Evolutionary conservation across 1,140 invertebrate species (phyloP), one percentile per base, ranked within the genome.

Genomic region (Xylocopa sonorina): DNA sequence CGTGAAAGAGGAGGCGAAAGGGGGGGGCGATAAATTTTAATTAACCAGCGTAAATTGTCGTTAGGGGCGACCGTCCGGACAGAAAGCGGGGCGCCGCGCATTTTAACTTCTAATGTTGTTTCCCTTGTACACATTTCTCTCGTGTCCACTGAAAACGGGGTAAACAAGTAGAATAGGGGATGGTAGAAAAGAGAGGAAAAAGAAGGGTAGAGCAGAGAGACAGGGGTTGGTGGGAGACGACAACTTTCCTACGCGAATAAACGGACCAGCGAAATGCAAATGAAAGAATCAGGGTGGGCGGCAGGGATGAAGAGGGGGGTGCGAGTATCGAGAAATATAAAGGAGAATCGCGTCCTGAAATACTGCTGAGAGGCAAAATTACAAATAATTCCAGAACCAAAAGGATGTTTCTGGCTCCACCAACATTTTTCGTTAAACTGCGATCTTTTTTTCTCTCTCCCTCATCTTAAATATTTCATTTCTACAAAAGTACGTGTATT

Each of bases 101-200:
- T 63, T 63, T 43, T 27, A 18, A 63, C 14, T 27, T 43, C 38
- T 18, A 43, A 64, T 24, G 24, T 18, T 43, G 38, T 63, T 27
- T 38, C 24, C 58, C 32, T 62, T 18, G 34, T 21, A 9, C 24
- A 43, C 24, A 14, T 63, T 27, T 27, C 62, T 21, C 24, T 43
- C 3, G 38, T 43, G 38, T 38, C 38, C 62, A 64, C n/a, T 64
- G 38, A 10, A 27, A 64, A 64, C 62, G 24, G 62, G 62, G 27
- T 64, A 64, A 64, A 64, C 62, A 64, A 43, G 24, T 64, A 27
- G 21, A 27, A 27, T 24, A 12, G 3, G n/a, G 18, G 60, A 9
- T n/a, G n/a, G n/a, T n/a, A n/a, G n/a, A 51, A 51, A 51, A 38
- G 9, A 9, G 4, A 46, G 43, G 7, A 14, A 46, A 6, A 46